Percentiles rank a stretch among this genome's conserved stretches.
phyloP scores from a whole-genome alignment of 2,797 vertebrate genomes.

The Halcyon smyrnensis region DNA sequence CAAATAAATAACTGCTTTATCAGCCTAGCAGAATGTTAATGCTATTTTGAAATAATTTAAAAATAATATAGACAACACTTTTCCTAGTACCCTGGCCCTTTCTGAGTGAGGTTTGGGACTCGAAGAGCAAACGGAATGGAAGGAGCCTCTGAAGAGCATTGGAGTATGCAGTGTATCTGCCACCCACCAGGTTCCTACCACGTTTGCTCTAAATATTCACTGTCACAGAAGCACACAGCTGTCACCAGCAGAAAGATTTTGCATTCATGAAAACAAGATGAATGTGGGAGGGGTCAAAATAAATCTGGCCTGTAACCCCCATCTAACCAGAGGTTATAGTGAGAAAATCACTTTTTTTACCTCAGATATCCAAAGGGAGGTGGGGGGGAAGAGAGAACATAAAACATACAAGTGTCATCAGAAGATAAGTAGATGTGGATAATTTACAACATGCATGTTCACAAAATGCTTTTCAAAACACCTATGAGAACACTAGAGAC shows the following conservation, averaged over 20 bases:
- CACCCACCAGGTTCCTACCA: not conserved
- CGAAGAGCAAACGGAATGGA: not conserved
- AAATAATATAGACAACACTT: not conserved
- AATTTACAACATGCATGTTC: rapidly evolving
- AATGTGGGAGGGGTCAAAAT: not conserved
- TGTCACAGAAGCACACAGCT: not conserved
- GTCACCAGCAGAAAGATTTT: not conserved
- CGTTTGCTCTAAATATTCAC: not conserved
- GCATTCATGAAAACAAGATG: not conserved
- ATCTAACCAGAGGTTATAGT: not conserved
- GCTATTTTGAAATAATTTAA: not conserved
- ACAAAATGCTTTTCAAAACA: not conserved
- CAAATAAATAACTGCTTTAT: not conserved
- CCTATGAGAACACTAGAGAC: not conserved
- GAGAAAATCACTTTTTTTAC: not conserved
- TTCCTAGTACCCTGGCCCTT: not conserved
- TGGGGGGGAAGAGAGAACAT: not conserved
- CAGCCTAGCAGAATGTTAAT: not conserved
- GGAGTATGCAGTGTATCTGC: not conserved
- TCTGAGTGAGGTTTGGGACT: not conserved
- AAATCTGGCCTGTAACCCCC: not conserved
- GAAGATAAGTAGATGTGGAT: not conserved
- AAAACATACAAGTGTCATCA: not conserved
- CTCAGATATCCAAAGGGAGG: not conserved
- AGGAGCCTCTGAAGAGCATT: not conserved